phyloP scores from a whole-genome alignment of 2,113 vertebrate species.

The mouse (Mus musculus) region DNA sequence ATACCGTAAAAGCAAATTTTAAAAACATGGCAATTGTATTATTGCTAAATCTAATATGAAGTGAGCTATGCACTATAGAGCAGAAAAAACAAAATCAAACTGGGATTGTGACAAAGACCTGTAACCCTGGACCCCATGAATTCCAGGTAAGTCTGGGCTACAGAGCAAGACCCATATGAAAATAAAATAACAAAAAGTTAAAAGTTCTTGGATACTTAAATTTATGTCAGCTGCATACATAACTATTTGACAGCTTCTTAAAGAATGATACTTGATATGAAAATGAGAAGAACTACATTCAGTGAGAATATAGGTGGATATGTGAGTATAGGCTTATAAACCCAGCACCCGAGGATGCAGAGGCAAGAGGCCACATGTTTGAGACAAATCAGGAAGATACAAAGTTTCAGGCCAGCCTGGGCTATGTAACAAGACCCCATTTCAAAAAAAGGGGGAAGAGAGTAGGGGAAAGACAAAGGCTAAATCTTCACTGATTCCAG shows the following conservation, averaged over 20 bases:
- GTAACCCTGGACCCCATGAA: neutral
- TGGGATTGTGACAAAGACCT: neutral
- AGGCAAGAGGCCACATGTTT: neutral
- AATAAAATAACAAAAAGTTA: neutral
- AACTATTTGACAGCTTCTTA: neutral
- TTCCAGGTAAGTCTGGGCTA: neutral
- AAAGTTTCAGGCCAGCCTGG: neutral
- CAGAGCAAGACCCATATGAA: neutral
- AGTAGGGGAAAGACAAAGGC: neutral
- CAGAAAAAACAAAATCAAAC: constrained; percentile 28
- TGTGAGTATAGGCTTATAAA: neutral
- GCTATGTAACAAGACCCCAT: neutral
- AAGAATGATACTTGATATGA: neutral
- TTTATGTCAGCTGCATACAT: neutral
- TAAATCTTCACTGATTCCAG: constrained; percentile 19
- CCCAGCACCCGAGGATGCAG: neutral
- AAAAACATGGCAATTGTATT: neutral
- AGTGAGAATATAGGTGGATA: neutral
- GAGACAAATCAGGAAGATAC: neutral
- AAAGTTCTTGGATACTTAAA: constrained; percentile 28
- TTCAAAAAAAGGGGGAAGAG: neutral
- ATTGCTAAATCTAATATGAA: constrained; percentile 40
- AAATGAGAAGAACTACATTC: constrained; percentile 27
- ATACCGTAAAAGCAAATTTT: constrained; percentile 40
- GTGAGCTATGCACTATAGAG: neutral